Percentiles rank a stretch among this genome's conserved stretches.
phyloP scores from a whole-genome alignment of 2,888 invertebrate genomes.

The Eupithecia tripunctaria region DNA sequence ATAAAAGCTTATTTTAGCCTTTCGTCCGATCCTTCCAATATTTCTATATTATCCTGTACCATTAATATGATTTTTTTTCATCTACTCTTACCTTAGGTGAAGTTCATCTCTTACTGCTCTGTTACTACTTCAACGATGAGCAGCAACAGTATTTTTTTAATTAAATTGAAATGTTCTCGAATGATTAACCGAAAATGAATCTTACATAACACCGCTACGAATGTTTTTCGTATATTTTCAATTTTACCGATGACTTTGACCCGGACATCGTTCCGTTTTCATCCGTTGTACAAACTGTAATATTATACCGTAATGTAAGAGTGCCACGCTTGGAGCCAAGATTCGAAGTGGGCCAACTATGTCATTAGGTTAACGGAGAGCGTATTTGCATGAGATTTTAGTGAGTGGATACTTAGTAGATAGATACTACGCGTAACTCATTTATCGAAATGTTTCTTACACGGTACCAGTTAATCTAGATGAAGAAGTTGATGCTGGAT shows the following conservation, averaged over 20 bases:
- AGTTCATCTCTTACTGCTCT: background rate
- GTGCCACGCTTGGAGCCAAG: conserved; percentile 60
- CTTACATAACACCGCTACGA: background rate
- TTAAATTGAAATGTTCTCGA: conserved; percentile 4
- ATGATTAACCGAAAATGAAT: conserved; percentile 7
- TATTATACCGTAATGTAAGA: conserved; percentile 78
- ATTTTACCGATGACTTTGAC: conserved; percentile 66
- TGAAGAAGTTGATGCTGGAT: background rate
- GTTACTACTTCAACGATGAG: background rate
- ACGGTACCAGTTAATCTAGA: background rate
- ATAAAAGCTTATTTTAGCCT: background rate
- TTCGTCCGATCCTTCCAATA: background rate
- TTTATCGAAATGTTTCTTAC: background rate
- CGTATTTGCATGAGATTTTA: conserved; percentile 37
- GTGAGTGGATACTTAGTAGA: background rate
- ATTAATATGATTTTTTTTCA: background rate
- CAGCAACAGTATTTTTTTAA: background rate
- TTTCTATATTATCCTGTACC: background rate
- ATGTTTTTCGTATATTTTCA: conserved; percentile 16
- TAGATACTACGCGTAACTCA: background rate
- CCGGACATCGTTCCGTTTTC: conserved; percentile 72
- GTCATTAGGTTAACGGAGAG: conserved; percentile 78
- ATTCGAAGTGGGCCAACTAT: conserved; percentile 73
- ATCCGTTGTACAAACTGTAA: conserved; percentile 65
- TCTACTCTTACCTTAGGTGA: background rate